These are phyloP conservation scores for Rhysida immarginata DNA, from an alignment of 1,140 invertebrate genomes.

Conservation along the genomic window DNA sequence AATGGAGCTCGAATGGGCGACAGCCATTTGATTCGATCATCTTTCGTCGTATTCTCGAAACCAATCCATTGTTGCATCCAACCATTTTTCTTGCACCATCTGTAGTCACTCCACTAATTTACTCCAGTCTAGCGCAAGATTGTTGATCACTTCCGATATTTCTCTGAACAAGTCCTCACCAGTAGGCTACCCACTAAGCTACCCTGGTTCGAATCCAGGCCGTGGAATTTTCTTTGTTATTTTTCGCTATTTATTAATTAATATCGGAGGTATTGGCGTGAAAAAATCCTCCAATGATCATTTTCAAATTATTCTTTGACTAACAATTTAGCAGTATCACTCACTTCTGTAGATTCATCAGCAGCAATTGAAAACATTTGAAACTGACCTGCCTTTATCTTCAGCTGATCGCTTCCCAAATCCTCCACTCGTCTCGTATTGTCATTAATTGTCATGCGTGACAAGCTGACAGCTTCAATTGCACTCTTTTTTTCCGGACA, in stretches of 20 bases:
- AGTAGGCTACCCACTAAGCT: constrained; percentile 17
- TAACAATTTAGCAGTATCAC: constrained; percentile 21
- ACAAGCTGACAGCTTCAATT: constrained; percentile 17
- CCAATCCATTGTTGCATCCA: constrained; percentile 19
- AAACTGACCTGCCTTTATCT: constrained; percentile 17
- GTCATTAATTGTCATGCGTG: constrained; percentile 21
- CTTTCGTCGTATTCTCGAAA: constrained; percentile 19
- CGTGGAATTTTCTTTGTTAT: no score
- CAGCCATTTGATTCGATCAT: constrained; percentile 9
- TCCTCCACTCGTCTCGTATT: constrained; percentile 20
- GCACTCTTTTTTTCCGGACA: constrained; percentile 18
- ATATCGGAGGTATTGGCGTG: no score
- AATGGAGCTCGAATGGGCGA: constrained; percentile 14
- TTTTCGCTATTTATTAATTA: no score
- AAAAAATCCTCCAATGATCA: no score
- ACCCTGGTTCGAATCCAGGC: constrained; percentile 15
- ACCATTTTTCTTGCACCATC: constrained; percentile 25
- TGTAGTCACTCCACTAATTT: constrained; percentile 21
- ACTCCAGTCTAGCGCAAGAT: no score
- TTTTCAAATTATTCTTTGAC: no score
- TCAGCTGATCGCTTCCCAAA: constrained; percentile 18
- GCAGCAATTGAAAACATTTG: constrained; percentile 22
- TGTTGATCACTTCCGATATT: no score
- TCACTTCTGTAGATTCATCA: constrained; percentile 24
- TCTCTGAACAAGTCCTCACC: no score